Base-by-base conservation (phyloP, 2,888 invertebrate genomes). In the Trilocha varians region DNA sequence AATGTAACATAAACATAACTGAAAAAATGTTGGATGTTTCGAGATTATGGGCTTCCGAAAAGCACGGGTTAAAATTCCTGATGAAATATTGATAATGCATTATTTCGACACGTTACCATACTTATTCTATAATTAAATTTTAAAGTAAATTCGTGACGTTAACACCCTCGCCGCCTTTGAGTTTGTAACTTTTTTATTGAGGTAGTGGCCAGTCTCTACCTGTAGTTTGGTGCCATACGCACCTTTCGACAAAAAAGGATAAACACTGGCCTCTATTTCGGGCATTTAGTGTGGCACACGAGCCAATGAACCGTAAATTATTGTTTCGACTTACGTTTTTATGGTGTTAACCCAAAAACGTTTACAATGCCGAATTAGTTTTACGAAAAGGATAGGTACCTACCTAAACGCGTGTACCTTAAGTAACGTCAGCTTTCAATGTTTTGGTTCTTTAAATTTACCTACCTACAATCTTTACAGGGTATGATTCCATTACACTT, bases 171-270 rank as follows among this genome's bases (percentile, higher is more conserved):
- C 62, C 60, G 63, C 46, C 43, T 42, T 51, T 25, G 11, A 25
- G 11, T 67, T 59, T 59, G 59, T 57, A 53, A 49, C 53, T 61
- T 68, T 67, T 78, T 76, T 70, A 70, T 71, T 53, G 60, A 76
- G 80, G 78, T 80, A 79, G 72, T 77, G 73, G 76, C 65, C 70
- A 72, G 48, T 55, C 57, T 62, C 74, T 78, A 76, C 76, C 74
- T 75, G 74, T 62, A 50, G 64, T 53, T 49, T 57, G 57, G 57
- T 54, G 56, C 50, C 48, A 46, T 37, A 53, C 62, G 65, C 82
- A 80, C 80, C 82, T 75, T 64, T 70, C 59, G 55, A 78, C 64
- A 80, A 78, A 82, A 78, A 74, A 76, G 8, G 66, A 69, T 65
- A 80, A 75, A 75, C 74, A 69, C 50, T 52, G 56, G 46, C 44